Percentiles rank a stretch among this genome's conserved stretches.
phyloP scores from a whole-genome alignment of 2,888 invertebrate species.

The Phaedon cochleariae region DNA sequence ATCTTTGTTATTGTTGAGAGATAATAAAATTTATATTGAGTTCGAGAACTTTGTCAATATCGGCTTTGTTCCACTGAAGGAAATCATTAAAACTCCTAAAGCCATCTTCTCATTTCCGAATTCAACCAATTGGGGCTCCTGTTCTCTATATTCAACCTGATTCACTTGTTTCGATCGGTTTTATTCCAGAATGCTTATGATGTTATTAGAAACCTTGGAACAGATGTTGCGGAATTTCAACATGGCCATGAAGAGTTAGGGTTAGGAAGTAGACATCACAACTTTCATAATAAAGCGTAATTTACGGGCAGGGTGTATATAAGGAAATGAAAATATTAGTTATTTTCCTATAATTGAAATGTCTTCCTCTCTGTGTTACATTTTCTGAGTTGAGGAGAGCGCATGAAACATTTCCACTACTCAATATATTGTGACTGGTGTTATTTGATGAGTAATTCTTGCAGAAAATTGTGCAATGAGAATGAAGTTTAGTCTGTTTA shows the following conservation, averaged over 20 bases:
- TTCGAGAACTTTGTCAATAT: slow-evolving; percentile 30
- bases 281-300: not conserved
- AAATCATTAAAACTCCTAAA: slow-evolving; percentile 31
- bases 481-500: too few species aligned
- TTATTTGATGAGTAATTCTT: too few species aligned
- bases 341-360: too few species aligned
- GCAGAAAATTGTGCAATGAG: too few species aligned
- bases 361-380: too few species aligned
- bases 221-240: not conserved
- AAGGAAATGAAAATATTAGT: too few species aligned
- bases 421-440: too few species aligned
- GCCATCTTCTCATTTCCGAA: not conserved
- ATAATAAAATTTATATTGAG: slow-evolving; percentile 35
- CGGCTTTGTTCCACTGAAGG: slow-evolving; percentile 31
- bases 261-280: not conserved
- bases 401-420: too few species aligned
- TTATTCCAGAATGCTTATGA: not conserved
- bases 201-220: not conserved
- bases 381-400: too few species aligned
- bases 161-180: not conserved
- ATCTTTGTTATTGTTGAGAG: slow-evolving; percentile 27
- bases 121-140: not conserved
- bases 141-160: not conserved
- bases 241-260: not conserved
- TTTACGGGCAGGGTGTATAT: not conserved